These are phyloP conservation scores for Colletes gigas DNA, from an alignment of 1,140 invertebrate species.

Conservation along the genomic window DNA sequence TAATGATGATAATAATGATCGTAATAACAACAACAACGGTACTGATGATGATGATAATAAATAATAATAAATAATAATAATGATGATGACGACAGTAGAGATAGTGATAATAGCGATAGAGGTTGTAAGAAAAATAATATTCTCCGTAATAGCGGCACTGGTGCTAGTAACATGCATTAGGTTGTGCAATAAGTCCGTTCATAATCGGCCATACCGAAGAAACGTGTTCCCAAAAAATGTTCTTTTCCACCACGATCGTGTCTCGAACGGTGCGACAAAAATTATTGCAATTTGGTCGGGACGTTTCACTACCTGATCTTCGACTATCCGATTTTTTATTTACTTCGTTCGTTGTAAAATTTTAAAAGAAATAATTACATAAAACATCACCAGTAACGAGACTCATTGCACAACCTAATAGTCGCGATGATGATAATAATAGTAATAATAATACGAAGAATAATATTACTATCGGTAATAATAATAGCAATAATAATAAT, in stretches of 20 bases:
- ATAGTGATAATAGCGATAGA: background rate
- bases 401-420: background rate
- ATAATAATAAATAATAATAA: background rate
- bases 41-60: background rate
- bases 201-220: too few relatives aligned
- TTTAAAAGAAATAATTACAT: too few relatives aligned
- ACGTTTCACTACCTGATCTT: too few relatives aligned
- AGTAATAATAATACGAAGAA: background rate
- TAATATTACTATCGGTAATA: background rate
- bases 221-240: too few relatives aligned
- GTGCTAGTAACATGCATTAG: background rate
- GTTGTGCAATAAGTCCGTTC: too few relatives aligned
- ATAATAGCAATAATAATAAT: conserved; percentile 18
- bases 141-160: too few relatives aligned
- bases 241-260: too few relatives aligned
- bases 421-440: background rate
- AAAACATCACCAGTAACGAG: too few relatives aligned
- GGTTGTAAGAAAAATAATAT: background rate
- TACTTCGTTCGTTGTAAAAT: too few relatives aligned
- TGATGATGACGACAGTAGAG: background rate
- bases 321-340: too few relatives aligned
- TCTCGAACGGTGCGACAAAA: too few relatives aligned
- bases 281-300: too few relatives aligned
- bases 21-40: background rate
- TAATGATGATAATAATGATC: conserved; percentile 4